Evolutionary conservation across 2,888 invertebrate species (phyloP).

Genomic region (Drosophila quasianomalipes): DNA sequence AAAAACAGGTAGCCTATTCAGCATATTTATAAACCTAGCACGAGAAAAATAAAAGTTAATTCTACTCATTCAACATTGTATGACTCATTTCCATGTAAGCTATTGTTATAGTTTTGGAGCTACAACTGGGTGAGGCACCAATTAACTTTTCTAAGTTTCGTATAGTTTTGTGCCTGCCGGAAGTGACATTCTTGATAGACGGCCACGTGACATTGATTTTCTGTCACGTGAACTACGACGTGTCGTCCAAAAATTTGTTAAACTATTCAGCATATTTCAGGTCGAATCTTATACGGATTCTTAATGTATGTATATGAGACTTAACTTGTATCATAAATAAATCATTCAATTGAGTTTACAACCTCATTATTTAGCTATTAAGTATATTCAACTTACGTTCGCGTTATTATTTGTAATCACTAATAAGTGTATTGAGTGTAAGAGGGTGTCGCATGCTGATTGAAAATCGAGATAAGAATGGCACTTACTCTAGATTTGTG

Average conservation of each 20-base stretch:
- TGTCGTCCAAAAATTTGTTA: not conserved
- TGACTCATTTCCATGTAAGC: not conserved
- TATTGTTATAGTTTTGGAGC: slow-evolving; percentile 4
- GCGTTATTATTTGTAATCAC: slow-evolving; percentile 17
- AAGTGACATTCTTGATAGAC: slow-evolving; percentile 35
- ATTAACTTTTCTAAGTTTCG: slow-evolving; percentile 41
- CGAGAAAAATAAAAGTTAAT: not conserved
- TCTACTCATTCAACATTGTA: not conserved
- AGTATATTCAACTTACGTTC: not conserved
- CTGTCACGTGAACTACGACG: not conserved
- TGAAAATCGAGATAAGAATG: slow-evolving; percentile 40
- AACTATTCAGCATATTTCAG: not conserved
- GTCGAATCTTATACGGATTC: not conserved
- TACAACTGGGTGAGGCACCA: slow-evolving; percentile 25
- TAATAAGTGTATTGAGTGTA: slow-evolving; percentile 36
- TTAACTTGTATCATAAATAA: not conserved
- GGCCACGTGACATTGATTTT: slow-evolving; percentile 18
- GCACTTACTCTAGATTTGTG: slow-evolving; percentile 5
- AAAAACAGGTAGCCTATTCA: not conserved
- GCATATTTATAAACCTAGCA: not conserved
- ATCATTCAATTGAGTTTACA: not conserved
- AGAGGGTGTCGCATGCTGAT: slow-evolving; percentile 54
- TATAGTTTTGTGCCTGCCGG: slow-evolving; percentile 55
- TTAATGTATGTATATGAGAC: not conserved
- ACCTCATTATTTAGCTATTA: not conserved